These are phyloP conservation scores for Muntiacus reevesi DNA, from an alignment of 2,113 vertebrate genomes.

Conservation along the genomic window DNA sequence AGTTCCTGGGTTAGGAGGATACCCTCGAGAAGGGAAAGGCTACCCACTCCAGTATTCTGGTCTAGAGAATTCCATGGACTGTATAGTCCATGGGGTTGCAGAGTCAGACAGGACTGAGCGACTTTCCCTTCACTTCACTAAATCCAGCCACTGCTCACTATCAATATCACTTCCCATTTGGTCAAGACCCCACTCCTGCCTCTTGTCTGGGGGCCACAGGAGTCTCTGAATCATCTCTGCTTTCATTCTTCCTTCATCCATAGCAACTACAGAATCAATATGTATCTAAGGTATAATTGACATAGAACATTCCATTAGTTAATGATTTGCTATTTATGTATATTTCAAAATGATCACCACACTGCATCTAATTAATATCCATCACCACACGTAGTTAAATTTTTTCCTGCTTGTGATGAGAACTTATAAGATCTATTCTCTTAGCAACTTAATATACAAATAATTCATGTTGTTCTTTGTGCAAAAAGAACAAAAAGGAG, in stretches of 20 bases:
- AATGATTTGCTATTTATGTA: not conserved
- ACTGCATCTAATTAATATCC: not conserved
- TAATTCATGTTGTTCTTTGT: not conserved
- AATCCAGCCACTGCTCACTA: not conserved
- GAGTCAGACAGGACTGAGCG: rapidly evolving
- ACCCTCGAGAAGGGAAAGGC: not conserved
- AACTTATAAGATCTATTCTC: not conserved
- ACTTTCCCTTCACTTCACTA: not conserved
- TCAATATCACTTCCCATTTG: not conserved
- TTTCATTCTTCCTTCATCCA: not conserved
- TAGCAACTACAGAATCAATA: not conserved
- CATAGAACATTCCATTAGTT: not conserved
- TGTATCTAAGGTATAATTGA: not conserved
- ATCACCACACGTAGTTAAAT: not conserved
- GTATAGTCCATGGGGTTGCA: not conserved
- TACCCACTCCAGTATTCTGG: not conserved
- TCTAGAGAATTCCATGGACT: not conserved
- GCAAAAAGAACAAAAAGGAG: not conserved
- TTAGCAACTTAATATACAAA: not conserved
- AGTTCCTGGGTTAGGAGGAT: not conserved
- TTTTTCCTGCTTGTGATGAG: not conserved
- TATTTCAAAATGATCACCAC: not conserved
- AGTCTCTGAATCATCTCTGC: not conserved
- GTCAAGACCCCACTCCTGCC: no score
- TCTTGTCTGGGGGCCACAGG: not conserved